phyloP scores from a whole-genome alignment of 2,113 vertebrate species.

The Rhea pennata region DNA sequence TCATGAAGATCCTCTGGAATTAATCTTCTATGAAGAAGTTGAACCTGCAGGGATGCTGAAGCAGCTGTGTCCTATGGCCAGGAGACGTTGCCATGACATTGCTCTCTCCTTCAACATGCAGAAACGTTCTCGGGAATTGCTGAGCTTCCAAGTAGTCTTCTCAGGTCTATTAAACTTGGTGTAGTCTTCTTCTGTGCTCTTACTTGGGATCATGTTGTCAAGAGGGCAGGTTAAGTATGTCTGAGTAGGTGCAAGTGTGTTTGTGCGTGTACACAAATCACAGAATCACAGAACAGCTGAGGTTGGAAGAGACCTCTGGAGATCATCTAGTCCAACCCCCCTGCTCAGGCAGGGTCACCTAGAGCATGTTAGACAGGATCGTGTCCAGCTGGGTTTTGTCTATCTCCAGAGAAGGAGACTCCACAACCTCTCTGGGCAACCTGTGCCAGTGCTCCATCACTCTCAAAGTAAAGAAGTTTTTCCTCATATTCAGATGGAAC shows the following conservation, averaged over 20 bases:
- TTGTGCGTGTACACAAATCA: too few relatives aligned
- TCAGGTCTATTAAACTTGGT: neutral
- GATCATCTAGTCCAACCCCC: too few relatives aligned
- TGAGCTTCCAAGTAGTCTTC: neutral
- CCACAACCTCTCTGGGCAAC: too few relatives aligned
- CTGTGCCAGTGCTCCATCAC: too few relatives aligned
- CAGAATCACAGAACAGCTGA: too few relatives aligned
- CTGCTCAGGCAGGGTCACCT: too few relatives aligned
- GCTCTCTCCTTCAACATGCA: neutral
- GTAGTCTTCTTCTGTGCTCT: neutral
- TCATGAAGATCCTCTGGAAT: neutral
- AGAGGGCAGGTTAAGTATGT: neutral
- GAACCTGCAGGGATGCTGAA: neutral
- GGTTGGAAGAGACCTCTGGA: too few relatives aligned
- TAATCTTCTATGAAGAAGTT: neutral
- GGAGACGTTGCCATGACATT: neutral
- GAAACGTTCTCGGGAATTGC: neutral
- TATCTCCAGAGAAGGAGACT: too few relatives aligned
- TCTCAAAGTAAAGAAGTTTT: too few relatives aligned
- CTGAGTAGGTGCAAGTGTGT: neutral
- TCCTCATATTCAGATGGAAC: too few relatives aligned
- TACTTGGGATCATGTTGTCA: neutral
- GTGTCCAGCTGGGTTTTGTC: too few relatives aligned
- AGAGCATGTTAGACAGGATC: too few relatives aligned
- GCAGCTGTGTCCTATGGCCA: neutral